phyloP scores from a whole-genome alignment of 2,888 invertebrate genomes.

The Pyrrhia umbra region DNA sequence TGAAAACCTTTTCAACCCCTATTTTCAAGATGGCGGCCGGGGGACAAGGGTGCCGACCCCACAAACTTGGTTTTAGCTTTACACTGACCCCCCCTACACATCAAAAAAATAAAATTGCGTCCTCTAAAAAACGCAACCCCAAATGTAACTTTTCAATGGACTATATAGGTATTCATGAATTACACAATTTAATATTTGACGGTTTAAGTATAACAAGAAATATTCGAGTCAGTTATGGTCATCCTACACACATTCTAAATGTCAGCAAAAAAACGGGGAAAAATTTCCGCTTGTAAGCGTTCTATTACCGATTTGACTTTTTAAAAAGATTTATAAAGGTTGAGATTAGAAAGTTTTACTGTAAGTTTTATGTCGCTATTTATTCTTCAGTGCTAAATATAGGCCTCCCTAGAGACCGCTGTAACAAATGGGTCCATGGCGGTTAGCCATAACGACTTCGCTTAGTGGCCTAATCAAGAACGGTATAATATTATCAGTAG shows the following conservation, averaged over 20 bases:
- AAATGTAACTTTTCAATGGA: no score
- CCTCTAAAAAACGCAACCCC: no score
- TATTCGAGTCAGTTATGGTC: neutral
- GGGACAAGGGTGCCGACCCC: no score
- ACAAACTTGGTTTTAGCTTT: no score
- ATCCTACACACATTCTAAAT: slow-evolving; percentile 20
- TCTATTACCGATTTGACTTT: slow-evolving; percentile 15
- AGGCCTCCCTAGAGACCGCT: slow-evolving; percentile 16
- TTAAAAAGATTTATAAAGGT: slow-evolving; percentile 8
- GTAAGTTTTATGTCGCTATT: slow-evolving; percentile 9
- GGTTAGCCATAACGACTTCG: slow-evolving; percentile 20
- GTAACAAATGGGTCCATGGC: slow-evolving; percentile 21
- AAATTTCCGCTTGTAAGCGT: neutral
- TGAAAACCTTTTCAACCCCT: no score
- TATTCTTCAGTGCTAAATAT: slow-evolving; percentile 8
- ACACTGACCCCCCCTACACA: no score
- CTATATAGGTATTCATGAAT: no score
- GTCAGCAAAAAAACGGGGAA: neutral
- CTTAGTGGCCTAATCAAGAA: slow-evolving; percentile 34
- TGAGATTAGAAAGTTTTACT: slow-evolving; percentile 1
- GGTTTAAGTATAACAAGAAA: no score
- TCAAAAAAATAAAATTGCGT: no score
- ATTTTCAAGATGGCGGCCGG: no score
- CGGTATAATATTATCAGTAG: slow-evolving; percentile 26
- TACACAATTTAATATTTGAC: no score